These are phyloP conservation scores for Zaprionus gabonicus DNA, from an alignment of 1,140 invertebrate species.

Conservation along the genomic window DNA sequence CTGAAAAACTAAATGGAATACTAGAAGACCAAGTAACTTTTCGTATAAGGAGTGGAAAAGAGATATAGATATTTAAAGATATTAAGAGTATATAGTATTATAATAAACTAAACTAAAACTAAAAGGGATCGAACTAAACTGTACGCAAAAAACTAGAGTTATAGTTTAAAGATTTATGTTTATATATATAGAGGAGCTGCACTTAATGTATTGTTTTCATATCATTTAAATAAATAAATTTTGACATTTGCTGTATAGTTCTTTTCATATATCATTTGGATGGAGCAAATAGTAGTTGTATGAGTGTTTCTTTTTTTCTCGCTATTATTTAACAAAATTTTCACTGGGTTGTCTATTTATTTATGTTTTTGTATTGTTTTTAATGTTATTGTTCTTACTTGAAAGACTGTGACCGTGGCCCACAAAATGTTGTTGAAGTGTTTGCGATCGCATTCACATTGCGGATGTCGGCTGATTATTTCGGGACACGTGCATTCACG, in stretches of 20 bases:
- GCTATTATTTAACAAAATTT: slow-evolving; percentile 13
- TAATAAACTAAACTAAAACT: slow-evolving; percentile 48
- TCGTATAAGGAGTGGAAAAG: slow-evolving; percentile 7
- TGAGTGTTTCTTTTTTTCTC: slow-evolving; percentile 7
- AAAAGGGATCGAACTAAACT: slow-evolving; percentile 23
- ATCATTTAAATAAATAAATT: slow-evolving; percentile 9
- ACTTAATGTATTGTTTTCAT: slow-evolving; percentile 14
- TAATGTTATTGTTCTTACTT: slow-evolving; percentile 89
- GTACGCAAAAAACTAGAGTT: slow-evolving; percentile 38
- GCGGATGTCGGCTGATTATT: slow-evolving; percentile 92
- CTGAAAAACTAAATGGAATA: slow-evolving; percentile 30
- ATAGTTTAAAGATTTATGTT: slow-evolving; percentile 13
- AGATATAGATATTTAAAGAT: slow-evolving; percentile 21
- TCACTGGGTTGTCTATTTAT: slow-evolving; percentile 8
- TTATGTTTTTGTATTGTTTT: slow-evolving; percentile 34
- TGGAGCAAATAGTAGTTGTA: slow-evolving; percentile 12
- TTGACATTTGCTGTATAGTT: slow-evolving; percentile 10
- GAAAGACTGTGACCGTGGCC: slow-evolving; percentile 98
- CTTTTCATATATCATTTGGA: slow-evolving; percentile 16
- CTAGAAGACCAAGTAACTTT: slow-evolving; percentile 30
- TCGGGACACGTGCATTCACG: slow-evolving; percentile 96
- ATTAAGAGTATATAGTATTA: not conserved
- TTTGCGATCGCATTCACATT: slow-evolving; percentile 97
- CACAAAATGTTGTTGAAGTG: slow-evolving; percentile 98
- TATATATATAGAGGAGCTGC: slow-evolving; percentile 23